These are phyloP conservation scores for Harpalus rubripes DNA, from an alignment of 2,888 invertebrate species.

Conservation along the genomic window DNA sequence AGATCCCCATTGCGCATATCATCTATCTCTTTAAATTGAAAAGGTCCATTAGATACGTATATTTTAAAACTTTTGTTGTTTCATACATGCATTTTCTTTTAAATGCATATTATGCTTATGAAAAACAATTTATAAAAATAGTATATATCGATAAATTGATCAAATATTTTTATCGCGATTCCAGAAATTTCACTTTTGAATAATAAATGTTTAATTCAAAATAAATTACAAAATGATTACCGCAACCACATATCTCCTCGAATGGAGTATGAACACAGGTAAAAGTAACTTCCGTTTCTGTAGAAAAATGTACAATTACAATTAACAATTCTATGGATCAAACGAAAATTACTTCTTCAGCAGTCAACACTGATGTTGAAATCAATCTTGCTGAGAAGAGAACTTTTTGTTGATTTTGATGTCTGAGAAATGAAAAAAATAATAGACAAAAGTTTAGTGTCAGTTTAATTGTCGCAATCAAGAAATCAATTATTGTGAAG, in stretches of 20 bases:
- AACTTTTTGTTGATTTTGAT: not conserved
- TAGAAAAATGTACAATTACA: slow-evolving; percentile 54
- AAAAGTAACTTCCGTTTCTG: slow-evolving; percentile 60
- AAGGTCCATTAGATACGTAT: too few species aligned
- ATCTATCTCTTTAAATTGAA: too few species aligned
- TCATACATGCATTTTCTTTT: too few species aligned
- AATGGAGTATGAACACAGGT: slow-evolving; percentile 45
- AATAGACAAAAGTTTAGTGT: not conserved
- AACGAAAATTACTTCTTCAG: slow-evolving; percentile 50
- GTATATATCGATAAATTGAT: slow-evolving; percentile 8
- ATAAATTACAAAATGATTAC: slow-evolving; percentile 39
- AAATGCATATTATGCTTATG: too few species aligned
- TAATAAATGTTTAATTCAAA: slow-evolving; percentile 23
- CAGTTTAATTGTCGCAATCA: slow-evolving; percentile 38
- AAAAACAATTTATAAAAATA: not conserved
- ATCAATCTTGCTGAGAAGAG: slow-evolving; percentile 13
- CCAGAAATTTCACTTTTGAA: slow-evolving; percentile 26
- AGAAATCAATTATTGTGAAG: slow-evolving; percentile 7
- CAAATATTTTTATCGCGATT: slow-evolving; percentile 1
- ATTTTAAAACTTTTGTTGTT: too few species aligned
- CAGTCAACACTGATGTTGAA: slow-evolving; percentile 36
- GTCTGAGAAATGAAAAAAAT: not conserved
- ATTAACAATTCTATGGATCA: slow-evolving; percentile 51
- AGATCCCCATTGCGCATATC: too few species aligned
- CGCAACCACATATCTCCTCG: slow-evolving; percentile 23